Evolutionary conservation across 92 coral and sea anemone species (phyloP), one percentile per base, ranked within the genome.

Genomic region (Ricordea florida): DNA sequence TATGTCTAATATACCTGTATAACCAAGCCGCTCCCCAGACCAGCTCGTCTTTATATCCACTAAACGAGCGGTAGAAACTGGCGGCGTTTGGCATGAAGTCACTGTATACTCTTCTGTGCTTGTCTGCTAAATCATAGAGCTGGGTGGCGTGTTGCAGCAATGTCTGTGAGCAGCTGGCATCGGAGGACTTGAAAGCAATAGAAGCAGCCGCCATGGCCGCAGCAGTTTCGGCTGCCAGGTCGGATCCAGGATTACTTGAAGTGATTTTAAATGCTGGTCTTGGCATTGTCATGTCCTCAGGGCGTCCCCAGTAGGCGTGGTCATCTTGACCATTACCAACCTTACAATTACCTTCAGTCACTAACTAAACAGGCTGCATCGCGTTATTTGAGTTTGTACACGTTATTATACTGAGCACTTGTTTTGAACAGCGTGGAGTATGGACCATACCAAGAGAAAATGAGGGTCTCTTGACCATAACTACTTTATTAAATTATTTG

Each of bases 21-120:
- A 93, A 52, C 98, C 98, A 93, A 21, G 93, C 92, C 21, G 96
- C 92, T 34, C 89, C 98, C 98, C 98, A 93, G 26, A 88, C 97
- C 15, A 93, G 83, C 53, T 90, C 97, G 43, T 93, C 98, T 2
- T 77, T 56, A 66, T 62, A 93, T 3, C 91, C 90, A 20, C 78
- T 83, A 51, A 49, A 33, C 14, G 97, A 91, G 2, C 55, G 62
- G 73, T 90, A 93, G 49, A 90, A 90, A 6, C 34, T 17, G 30
- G 81, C 87, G 1, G 98, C 98, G 33, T 87, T 78, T 9, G 73
- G 52, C 16, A 93, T 87, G n/a, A 91, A 68, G 34, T 87, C 91
- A n/a, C 93, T 77, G 79, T 90, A 93, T 37, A 83, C 85, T 15
- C 98, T 87, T 16, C 98, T 79, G 53, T 83, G 56, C 37, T 42